Base-by-base conservation (phyloP, 2,888 invertebrate genomes). In the Rhabditoides inermis region DNA sequence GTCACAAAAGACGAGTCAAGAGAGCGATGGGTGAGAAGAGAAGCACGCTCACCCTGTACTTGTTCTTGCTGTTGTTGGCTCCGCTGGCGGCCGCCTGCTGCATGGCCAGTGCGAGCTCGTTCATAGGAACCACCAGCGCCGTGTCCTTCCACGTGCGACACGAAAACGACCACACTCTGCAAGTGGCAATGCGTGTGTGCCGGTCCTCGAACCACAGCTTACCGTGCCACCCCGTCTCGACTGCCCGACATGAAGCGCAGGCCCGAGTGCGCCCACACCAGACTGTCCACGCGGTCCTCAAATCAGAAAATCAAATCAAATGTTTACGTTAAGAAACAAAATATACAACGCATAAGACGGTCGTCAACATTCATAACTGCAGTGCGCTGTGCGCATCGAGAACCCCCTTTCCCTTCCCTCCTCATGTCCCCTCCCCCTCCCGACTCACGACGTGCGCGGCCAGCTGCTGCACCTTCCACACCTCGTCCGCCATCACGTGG, bases 161-260 rank as follows among this genome's bases (percentile, higher is more conserved):
- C 78, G 88, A 86, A 77, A 88, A 88, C 63, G 86, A 83, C 92
- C 94, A 95, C 52, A 95, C 84, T 7, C 61, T 88, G 85, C n/a
- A n/a, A n/a, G n/a, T n/a, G n/a, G n/a, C n/a, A n/a, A n/a, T n/a
- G n/a, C n/a, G n/a, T n/a, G n/a, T n/a, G n/a, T n/a, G n/a, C n/a
- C n/a, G n/a, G n/a, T n/a, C n/a, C n/a, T n/a, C n/a, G n/a, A n/a
- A n/a, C n/a, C n/a, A n/a, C n/a, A n/a, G n/a, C n/a, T n/a, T n/a
- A n/a, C n/a, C n/a, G n/a, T 0, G 92, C 92, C 1, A 86, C 87
- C 20, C 95, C 95, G 81, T 95, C 95, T 77, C 90, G 90, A 70
- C 89, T 88, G 10, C 94, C 95, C 20, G 90, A 91, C 55, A 92
- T 85, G 78, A 98, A 92, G 58, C 86, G 82, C 49, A 90, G 82